phyloP scores from a whole-genome alignment of 2,113 vertebrate species.

The Megaceryle maxima region DNA sequence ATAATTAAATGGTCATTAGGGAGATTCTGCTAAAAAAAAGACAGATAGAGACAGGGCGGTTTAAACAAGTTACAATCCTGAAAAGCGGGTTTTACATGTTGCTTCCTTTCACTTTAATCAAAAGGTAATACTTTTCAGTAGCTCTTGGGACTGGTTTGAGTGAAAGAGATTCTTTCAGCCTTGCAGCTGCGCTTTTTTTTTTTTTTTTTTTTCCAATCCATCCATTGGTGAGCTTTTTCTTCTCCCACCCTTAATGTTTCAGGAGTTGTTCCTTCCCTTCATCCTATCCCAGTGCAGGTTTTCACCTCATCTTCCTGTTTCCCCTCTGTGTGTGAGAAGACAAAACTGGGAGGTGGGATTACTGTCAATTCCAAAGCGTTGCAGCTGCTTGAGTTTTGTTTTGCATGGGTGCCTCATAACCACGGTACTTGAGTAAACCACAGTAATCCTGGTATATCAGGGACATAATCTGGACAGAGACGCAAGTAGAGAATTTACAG shows the following conservation, averaged over 20 bases:
- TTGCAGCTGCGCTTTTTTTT: no score
- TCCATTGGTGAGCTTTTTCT: background rate
- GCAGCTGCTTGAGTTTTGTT: background rate
- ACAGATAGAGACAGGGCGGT: background rate
- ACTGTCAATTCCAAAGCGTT: background rate
- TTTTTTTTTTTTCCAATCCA: background rate
- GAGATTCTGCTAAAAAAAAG: background rate
- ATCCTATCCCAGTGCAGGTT: background rate
- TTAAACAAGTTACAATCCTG: background rate
- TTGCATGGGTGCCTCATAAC: accelerated
- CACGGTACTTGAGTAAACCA: background rate
- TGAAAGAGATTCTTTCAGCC: background rate
- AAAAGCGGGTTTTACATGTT: background rate
- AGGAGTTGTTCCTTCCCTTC: background rate
- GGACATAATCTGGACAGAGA: background rate
- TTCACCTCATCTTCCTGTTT: background rate
- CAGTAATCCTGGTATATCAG: background rate
- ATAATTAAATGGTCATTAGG: background rate
- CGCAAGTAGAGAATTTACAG: background rate
- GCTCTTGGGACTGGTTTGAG: background rate
- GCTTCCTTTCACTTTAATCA: background rate
- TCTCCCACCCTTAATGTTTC: background rate
- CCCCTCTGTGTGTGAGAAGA: background rate
- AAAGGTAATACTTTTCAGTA: background rate
- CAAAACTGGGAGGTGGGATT: background rate